Base-by-base conservation (phyloP, 2,797 vertebrate species). In the Buphagus erythrorhynchus region DNA sequence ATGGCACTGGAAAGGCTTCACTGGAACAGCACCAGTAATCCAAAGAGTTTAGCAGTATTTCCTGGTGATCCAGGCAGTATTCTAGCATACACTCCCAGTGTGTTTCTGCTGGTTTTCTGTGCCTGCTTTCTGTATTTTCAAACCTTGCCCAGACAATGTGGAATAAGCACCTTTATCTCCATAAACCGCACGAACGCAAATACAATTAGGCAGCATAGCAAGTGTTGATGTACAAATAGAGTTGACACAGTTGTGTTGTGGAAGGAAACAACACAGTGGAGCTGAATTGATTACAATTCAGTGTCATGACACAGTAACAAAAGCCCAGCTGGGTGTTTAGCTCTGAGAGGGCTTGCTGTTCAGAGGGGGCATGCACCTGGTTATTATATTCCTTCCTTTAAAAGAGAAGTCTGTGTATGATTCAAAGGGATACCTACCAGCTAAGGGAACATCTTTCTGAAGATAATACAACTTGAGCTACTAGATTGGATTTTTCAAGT, bases 221-320 rank as follows among this genome's bases (percentile, higher is more conserved):
- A 86, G 54, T 83, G 89, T 22, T 90, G 92, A 80, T 84, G 83
- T 62, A 90, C 92, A 90, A 88, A 89, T 61, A 54, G 28, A 80
- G 74, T 87, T 82, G 86, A 89, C 72, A 82, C n/a, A 65, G 68
- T 93, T 91, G 65, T 93, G 75, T 11, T 81, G 83, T 85, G 81
- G 58, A 95, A 94, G 65, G 73, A 68, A 92, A 81, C 88, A 92
- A 21, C 86, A 76, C 55, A 80, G 71, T 57, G 78, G 76, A 79
- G 42, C 62, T 84, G 80, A 84, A 90, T 28, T 88, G 86, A 90
- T 84, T 67, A 85, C 48, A 73, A 40, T 51, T 78, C 83, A 81
- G 71, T 85, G 80, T 82, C 51, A 38, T 57, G 81, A 74, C 80
- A 46, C 38, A 66, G 72, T 24, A 89, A 87, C 81, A 87, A 80